phyloP scores from a whole-genome alignment of 2,888 invertebrate species.

The Lasius fuliginosus region DNA sequence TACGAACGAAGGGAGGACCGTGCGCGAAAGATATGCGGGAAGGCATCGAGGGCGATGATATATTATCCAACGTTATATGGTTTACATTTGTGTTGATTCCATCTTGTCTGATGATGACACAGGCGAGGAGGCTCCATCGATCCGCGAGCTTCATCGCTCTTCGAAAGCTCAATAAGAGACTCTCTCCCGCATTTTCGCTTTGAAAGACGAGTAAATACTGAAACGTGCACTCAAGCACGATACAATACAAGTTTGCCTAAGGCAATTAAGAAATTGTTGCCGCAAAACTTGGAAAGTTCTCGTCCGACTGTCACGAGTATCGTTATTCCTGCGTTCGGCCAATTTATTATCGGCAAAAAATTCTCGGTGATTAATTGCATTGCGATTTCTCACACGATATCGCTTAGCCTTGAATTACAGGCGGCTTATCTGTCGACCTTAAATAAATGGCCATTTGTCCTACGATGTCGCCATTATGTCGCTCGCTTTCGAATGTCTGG shows the following conservation, averaged over 20 bases:
- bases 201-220: neutral
- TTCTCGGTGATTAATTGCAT: constrained; percentile 7
- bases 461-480: constrained; percentile 25
- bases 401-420: constrained; percentile 13
- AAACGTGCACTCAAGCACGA: neutral
- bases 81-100: constrained; percentile 25
- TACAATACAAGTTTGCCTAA: neutral
- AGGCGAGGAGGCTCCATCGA: neutral
- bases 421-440: constrained; percentile 17
- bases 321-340: neutral
- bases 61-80: constrained; percentile 16
- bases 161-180: neutral
- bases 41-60: neutral
- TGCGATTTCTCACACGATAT: constrained; percentile 18
- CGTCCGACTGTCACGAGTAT: neutral
- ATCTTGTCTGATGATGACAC: neutral
- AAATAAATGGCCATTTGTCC: constrained; percentile 24
- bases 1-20: neutral
- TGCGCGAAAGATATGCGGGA: neutral
- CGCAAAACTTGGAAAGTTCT: neutral
- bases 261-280: neutral
- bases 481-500: constrained; percentile 3
- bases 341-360: constrained; percentile 8
- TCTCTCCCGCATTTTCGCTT: neutral
- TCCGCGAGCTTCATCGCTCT: neutral